Conservation (phyloP, 1,140 invertebrate species). For the Idris sp. region DNA sequence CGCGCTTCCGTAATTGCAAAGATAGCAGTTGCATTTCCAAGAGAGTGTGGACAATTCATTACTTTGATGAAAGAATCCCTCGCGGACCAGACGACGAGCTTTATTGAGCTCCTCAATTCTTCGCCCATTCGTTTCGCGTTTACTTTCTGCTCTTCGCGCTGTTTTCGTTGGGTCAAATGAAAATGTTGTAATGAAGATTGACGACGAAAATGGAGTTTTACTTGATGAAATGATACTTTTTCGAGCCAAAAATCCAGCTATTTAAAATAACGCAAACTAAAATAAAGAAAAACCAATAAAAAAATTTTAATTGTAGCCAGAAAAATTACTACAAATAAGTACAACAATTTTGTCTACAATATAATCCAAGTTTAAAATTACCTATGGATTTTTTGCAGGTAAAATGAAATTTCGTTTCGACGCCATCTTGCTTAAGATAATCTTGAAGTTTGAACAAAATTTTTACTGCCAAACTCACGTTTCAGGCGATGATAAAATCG, state of each 20-base stretch:
- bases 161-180: background rate
- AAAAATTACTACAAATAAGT: too few species aligned
- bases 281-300: too few species aligned
- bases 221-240: background rate
- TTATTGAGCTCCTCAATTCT: conserved; percentile 47
- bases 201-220: background rate
- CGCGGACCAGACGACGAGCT: conserved; percentile 34
- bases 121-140: conserved; percentile 20
- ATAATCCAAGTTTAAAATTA: too few species aligned
- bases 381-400: too few species aligned
- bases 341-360: too few species aligned
- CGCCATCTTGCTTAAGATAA: too few species aligned
- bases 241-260: too few species aligned
- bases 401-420: too few species aligned
- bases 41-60: conserved; percentile 58
- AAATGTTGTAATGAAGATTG: background rate
- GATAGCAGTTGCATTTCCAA: conserved; percentile 50
- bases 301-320: too few species aligned
- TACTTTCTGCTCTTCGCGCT: too few species aligned
- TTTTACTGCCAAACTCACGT: background rate
- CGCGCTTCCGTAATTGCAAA: conserved; percentile 54
- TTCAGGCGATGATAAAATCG: conserved; percentile 33
- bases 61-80: conserved; percentile 52
- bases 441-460: too few species aligned
- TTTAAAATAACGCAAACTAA: too few species aligned